Percentiles rank a stretch among this genome's conserved stretches.
These are phyloP conservation scores for Toxonevra muliebris DNA, from an alignment of 2,888 invertebrate species.

Conservation along the genomic window DNA sequence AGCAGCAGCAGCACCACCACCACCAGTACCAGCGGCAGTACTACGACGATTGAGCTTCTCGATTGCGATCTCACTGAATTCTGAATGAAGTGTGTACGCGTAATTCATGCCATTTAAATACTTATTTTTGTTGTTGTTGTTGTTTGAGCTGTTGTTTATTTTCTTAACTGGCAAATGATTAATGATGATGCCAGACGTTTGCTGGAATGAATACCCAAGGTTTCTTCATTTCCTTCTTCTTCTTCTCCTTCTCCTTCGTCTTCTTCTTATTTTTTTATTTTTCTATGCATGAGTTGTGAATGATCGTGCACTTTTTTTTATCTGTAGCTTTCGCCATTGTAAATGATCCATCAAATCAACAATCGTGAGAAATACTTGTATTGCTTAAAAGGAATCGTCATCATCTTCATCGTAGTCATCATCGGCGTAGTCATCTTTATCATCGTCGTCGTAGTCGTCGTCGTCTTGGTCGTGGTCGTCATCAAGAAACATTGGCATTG, in stretches of 20 bases:
- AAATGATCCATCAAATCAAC: constrained; percentile 38
- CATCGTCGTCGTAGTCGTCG: background rate
- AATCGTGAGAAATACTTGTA: constrained; percentile 33
- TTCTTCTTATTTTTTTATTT: constrained; percentile 7
- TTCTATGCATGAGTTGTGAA: constrained; percentile 26
- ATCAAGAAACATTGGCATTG: background rate
- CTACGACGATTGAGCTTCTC: background rate
- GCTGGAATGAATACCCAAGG: constrained; percentile 29
- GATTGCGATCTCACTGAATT: constrained; percentile 24
- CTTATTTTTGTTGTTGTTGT: background rate
- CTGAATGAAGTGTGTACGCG: constrained; percentile 18
- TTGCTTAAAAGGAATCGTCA: constrained; percentile 19
- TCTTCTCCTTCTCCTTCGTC: background rate
- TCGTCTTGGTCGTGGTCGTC: background rate
- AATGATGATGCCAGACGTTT: constrained; percentile 40
- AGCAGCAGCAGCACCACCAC: background rate
- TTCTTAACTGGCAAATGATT: constrained; percentile 41
- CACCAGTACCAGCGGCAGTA: background rate
- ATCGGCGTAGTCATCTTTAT: constrained; percentile 12
- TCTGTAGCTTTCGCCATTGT: constrained; percentile 33
- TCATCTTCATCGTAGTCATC: constrained; percentile 20
- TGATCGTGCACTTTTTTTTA: constrained; percentile 33
- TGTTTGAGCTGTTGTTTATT: constrained; percentile 7
- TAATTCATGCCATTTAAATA: constrained; percentile 19
- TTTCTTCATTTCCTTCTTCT: constrained; percentile 16